Percentiles rank a stretch among this genome's conserved stretches.
These are phyloP conservation scores for Plumapathes pennacea DNA, from an alignment of 92 coral and sea anemone species.

Conservation along the genomic window DNA sequence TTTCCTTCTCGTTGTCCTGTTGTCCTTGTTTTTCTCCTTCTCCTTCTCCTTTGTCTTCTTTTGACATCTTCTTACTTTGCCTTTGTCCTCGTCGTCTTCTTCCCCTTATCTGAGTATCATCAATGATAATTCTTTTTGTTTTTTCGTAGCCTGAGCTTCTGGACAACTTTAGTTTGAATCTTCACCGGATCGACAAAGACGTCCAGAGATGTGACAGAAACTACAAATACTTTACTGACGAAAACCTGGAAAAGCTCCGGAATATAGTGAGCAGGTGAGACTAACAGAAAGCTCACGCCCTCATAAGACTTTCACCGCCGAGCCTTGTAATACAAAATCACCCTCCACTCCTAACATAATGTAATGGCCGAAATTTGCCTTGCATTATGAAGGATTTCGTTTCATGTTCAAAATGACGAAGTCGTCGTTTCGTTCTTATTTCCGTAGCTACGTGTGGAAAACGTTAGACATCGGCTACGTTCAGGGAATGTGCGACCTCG, in stretches of 20 bases:
- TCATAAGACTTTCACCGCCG: too few species aligned
- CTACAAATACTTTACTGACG: conserved; percentile 82
- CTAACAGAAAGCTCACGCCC: not conserved
- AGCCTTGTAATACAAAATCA: not conserved
- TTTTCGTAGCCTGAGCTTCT: conserved; percentile 70
- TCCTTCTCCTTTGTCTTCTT: not conserved
- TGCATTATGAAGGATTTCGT: not conserved
- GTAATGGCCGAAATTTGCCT: not conserved
- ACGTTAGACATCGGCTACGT: conserved; percentile 93
- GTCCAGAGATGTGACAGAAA: conserved; percentile 92
- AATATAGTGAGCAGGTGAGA: conserved; percentile 93
- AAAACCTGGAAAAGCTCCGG: conserved; percentile 87
- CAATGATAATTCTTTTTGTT: not conserved
- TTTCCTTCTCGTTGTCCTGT: not conserved
- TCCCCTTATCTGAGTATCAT: not conserved
- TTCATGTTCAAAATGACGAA: not conserved
- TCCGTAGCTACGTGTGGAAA: conserved; percentile 86
- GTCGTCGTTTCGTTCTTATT: not conserved
- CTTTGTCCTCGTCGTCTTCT: not conserved
- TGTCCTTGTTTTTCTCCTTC: not conserved
- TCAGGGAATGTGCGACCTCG: conserved; percentile 99
- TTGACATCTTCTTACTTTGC: not conserved
- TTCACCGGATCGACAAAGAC: conserved; percentile 98
- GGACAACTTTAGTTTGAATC: conserved; percentile 85
- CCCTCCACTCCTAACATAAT: not conserved